phyloP scores from a whole-genome alignment of 2,797 vertebrate genomes.

The Linurgus olivaceus region DNA sequence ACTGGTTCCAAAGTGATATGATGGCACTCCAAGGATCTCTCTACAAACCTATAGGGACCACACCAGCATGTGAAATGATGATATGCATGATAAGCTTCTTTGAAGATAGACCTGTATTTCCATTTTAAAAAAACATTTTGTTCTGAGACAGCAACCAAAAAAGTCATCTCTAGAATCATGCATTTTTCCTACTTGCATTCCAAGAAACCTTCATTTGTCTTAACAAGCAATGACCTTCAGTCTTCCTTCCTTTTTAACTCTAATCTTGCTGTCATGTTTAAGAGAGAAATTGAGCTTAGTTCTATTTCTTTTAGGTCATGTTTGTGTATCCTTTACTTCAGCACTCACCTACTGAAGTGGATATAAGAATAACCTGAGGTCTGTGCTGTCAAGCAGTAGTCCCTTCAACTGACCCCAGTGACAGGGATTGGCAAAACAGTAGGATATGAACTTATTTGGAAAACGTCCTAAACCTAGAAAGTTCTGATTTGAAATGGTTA shows the following conservation, averaged over 20 bases:
- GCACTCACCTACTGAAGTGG: background rate
- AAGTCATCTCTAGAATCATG: background rate
- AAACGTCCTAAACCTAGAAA: background rate
- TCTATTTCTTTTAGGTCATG: background rate
- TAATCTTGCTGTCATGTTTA: background rate
- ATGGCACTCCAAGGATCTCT: slow-evolving; percentile 21
- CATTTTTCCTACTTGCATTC: background rate
- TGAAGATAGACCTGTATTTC: background rate
- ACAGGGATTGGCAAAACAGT: background rate
- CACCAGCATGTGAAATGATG: background rate
- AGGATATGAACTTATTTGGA: background rate
- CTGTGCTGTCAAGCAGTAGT: background rate
- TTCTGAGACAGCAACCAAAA: background rate
- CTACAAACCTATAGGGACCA: background rate
- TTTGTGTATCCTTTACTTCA: rapidly evolving
- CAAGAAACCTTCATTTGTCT: background rate
- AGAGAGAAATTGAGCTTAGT: background rate
- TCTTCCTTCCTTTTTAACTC: background rate
- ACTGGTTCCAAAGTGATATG: slow-evolving; percentile 1
- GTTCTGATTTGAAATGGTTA: background rate
- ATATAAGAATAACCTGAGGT: background rate
- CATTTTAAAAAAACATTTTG: background rate
- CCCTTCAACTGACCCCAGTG: background rate
- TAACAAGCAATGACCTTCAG: background rate
- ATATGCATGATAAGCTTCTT: background rate